Evolutionary conservation across 1,140 invertebrate genomes (phyloP), one percentile per base, ranked within the genome.

Genomic region (Drosophila neocordata): DNA sequence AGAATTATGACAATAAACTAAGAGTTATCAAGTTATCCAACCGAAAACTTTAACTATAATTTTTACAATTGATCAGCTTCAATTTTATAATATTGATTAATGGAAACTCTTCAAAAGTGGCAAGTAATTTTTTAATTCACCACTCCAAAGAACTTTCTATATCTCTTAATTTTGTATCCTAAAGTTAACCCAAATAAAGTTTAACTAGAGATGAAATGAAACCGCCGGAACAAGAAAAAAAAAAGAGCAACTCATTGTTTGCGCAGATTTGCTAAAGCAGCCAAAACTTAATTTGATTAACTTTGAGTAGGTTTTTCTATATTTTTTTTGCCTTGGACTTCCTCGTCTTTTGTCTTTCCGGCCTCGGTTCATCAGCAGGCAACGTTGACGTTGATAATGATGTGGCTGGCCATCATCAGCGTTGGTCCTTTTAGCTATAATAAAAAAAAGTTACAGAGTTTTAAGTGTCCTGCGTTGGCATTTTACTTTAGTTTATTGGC

Each of bases 241-340:
- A 81, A 67, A 85, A 87, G 22, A 53, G 41, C 18, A 52, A 51
- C 55, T 61, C 69, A 60, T 87, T 85, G 77, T 80, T 85, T 63
- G 65, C 81, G 48, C 44, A 72, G 77, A 75, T 75, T 66, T 66
- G 70, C 78, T 69, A 75, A 71, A 76, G 51, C 70, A 64, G 58
- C 67, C 70, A 68, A 87, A 87, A 87, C 81, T 87, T 87, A 85
- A 85, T 85, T 85, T 85, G 82, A 85, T 85, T 85, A 87, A 87
- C 77, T 81, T 80, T 74, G 69, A 81, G 77, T 78, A 78, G 77
- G 70, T 72, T 66, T 68, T 60, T 68, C 56, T 38, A 37, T 38
- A 37, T 24, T 22, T 38, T 59, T 41, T 44, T 74, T 75, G 52
- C 44, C 51, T 52, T 69, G 64, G 8, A 2, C 41, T 48, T 31